A percentile compares a stretch with the other conserved stretches of the same genome.
Evolutionary conservation across 2,113 vertebrate species (phyloP).

Genomic region (Catharus fuscescens): DNA sequence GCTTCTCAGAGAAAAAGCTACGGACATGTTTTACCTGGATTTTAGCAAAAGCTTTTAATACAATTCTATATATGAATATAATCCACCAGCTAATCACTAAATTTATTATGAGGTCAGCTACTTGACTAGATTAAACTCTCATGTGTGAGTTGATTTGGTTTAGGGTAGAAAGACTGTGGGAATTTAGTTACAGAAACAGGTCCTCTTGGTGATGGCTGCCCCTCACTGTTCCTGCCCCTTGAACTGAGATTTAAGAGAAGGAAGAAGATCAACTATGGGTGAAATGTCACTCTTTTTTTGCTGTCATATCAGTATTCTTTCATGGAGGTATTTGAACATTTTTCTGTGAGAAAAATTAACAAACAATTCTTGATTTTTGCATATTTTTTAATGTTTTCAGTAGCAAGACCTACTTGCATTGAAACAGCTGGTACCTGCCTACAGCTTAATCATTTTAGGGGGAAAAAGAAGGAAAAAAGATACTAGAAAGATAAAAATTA

Average conservation of each 20-base stretch:
- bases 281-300: neutral
- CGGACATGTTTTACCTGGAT: slow-evolving; percentile 47
- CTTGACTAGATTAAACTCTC: slow-evolving; percentile 3
- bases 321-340: neutral
- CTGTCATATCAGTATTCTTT: neutral
- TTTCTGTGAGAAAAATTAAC: neutral
- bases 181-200: neutral
- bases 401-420: neutral
- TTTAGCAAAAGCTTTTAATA: slow-evolving; percentile 54
- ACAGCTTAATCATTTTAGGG: neutral
- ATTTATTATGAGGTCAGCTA: neutral
- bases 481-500: neutral
- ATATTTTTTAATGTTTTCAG: neutral
- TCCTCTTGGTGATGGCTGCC: neutral
- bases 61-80: neutral
- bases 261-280: neutral
- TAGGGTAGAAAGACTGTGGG: neutral
- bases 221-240: neutral
- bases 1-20: slow-evolving; percentile 18
- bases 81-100: slow-evolving; percentile 40
- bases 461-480: rapidly evolving
- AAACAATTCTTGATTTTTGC: neutral
- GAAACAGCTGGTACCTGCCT: neutral
- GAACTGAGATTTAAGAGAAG: neutral
- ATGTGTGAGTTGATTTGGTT: neutral